A percentile compares a stretch with the other conserved stretches of the same genome.
Evolutionary conservation across 2,888 invertebrate species (phyloP).

Genomic region (Polymixis lichenea): DNA sequence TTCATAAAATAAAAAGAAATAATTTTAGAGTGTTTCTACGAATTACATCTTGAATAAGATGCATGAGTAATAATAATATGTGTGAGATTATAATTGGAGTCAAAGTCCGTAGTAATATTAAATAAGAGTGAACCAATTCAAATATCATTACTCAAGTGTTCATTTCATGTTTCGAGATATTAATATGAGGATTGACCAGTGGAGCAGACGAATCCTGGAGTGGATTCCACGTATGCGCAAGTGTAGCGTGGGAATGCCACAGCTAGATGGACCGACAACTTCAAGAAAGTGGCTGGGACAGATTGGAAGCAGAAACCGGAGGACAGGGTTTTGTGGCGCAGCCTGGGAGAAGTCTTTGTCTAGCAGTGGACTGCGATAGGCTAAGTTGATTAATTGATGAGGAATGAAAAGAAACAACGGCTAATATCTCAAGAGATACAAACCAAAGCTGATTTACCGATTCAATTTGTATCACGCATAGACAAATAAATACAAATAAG

Average conservation of each 20-base stretch:
- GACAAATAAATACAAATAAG: constrained; percentile 33
- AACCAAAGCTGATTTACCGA: background rate
- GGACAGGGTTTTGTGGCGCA: too few relatives aligned
- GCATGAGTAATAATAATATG: too few relatives aligned
- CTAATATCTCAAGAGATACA: background rate
- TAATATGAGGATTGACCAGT: background rate
- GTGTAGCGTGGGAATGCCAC: too few relatives aligned
- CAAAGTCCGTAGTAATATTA: background rate
- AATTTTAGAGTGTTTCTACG: constrained; percentile 1
- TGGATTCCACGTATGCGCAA: too few relatives aligned
- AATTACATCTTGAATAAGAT: background rate
- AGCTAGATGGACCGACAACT: too few relatives aligned
- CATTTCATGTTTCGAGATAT: background rate
- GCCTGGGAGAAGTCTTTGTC: too few relatives aligned
- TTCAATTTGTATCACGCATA: constrained; percentile 11
- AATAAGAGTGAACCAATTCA: background rate
- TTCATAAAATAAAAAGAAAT: constrained; percentile 23
- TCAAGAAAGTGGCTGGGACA: too few relatives aligned
- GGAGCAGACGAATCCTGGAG: too few relatives aligned
- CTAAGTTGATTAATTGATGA: background rate
- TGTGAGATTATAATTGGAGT: background rate
- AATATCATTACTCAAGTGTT: background rate
- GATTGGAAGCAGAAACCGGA: too few relatives aligned
- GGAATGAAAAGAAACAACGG: background rate
- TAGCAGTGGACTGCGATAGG: too few relatives aligned